A percentile compares a stretch with the other conserved stretches of the same genome.
These are phyloP conservation scores for Hymenopus coronatus DNA, from an alignment of 2,888 invertebrate species.

Conservation along the genomic window DNA sequence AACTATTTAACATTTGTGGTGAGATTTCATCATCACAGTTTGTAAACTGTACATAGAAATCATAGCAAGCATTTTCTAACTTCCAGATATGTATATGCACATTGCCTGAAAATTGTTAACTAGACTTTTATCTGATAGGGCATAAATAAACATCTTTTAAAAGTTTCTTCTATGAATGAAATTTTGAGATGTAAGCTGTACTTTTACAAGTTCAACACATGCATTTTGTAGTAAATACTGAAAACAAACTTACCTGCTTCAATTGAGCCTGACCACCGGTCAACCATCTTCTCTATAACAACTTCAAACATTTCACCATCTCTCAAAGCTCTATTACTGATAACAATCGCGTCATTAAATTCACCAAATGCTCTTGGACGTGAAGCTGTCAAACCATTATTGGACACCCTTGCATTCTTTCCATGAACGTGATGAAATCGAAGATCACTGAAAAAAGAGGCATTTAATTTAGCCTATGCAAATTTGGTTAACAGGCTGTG, in stretches of 20 bases:
- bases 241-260: slow-evolving; percentile 64
- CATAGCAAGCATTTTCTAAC: too few relatives aligned
- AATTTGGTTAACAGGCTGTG: too few relatives aligned
- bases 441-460: slow-evolving; percentile 59
- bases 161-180: too few relatives aligned
- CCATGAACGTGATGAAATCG: slow-evolving; percentile 89
- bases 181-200: too few relatives aligned
- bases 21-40: too few relatives aligned
- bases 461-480: slow-evolving; percentile 1
- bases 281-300: slow-evolving; percentile 84
- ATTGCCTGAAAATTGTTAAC: too few relatives aligned
- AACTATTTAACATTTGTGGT: too few relatives aligned
- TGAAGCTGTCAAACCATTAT: slow-evolving; percentile 80
- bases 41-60: too few relatives aligned
- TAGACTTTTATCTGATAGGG: too few relatives aligned
- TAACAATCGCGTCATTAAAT: slow-evolving; percentile 92
- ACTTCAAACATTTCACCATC: slow-evolving; percentile 93
- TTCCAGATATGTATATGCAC: too few relatives aligned
- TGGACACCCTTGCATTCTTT: slow-evolving; percentile 79
- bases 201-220: neutral
- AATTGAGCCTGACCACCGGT: slow-evolving; percentile 89
- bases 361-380: slow-evolving; percentile 85
- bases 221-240: neutral
- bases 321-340: slow-evolving; percentile 81
- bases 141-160: too few relatives aligned